These are phyloP conservation scores for Battus philenor DNA, from an alignment of 1,140 invertebrate species.

Conservation along the genomic window DNA sequence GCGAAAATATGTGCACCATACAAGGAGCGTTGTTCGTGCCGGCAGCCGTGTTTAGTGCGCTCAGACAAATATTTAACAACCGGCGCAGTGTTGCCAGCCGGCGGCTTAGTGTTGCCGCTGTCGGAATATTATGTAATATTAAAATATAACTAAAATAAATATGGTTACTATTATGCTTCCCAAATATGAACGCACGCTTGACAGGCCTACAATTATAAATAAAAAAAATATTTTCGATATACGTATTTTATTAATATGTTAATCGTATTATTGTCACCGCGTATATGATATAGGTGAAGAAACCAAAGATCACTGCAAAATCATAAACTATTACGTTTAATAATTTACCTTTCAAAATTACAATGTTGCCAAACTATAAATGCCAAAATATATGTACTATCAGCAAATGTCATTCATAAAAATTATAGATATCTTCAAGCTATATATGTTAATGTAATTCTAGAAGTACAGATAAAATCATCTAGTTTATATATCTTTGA, in stretches of 20 bases:
- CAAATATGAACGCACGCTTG: not conserved
- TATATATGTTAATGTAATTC: no score
- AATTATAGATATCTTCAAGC: no score
- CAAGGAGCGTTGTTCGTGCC: not conserved
- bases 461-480: no score
- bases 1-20: not conserved
- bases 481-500: no score
- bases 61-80: slow-evolving; percentile 40
- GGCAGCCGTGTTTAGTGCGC: slow-evolving; percentile 25
- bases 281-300: not conserved
- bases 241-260: not conserved
- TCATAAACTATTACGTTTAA: no score
- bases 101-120: slow-evolving; percentile 2
- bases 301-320: no score
- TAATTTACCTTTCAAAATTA: no score
- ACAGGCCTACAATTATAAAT: not conserved
- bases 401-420: no score
- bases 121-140: slow-evolving; percentile 20
- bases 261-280: not conserved
- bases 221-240: not conserved
- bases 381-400: no score
- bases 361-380: no score
- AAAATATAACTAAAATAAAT: slow-evolving; percentile 11
- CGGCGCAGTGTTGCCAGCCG: slow-evolving; percentile 13
- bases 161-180: not conserved